Evolutionary conservation across 2,113 vertebrate species (phyloP).

Genomic region (Puntigrus tetrazona): DNA sequence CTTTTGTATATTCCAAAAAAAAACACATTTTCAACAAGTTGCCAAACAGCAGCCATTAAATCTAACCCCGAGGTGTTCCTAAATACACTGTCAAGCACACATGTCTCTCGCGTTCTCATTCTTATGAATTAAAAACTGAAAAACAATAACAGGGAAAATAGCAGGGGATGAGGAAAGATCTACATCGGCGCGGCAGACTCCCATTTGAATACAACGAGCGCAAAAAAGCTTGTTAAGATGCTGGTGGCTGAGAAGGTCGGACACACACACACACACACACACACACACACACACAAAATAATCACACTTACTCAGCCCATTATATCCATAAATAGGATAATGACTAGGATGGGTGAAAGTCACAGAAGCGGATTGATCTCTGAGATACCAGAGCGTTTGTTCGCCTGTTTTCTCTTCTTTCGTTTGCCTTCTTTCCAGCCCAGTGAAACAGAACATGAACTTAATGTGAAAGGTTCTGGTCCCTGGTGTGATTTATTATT

Average conservation of each 20-base stretch:
- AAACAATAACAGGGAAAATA: conserved; percentile 23
- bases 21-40: neutral
- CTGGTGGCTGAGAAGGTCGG: neutral
- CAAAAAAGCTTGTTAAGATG: conserved; percentile 18
- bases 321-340: conserved; percentile 62
- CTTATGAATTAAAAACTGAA: conserved; percentile 32
- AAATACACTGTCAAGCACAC: conserved; percentile 33
- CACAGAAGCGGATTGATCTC: conserved; percentile 56
- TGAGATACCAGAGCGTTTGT: conserved; percentile 30
- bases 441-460: conserved; percentile 55
- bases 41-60: conserved; percentile 9
- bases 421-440: conserved; percentile 44
- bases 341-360: conserved; percentile 56
- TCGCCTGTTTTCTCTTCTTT: neutral
- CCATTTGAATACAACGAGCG: neutral
- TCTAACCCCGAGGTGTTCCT: conserved; percentile 16
- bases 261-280: conserved; percentile 23
- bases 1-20: neutral
- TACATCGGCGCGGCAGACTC: neutral
- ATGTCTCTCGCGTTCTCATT: conserved; percentile 2
- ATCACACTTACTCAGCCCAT: conserved; percentile 46
- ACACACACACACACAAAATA: conserved; percentile 30
- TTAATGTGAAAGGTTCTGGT: conserved; percentile 58
- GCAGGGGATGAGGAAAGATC: neutral
- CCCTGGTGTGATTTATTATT: conserved; percentile 52